Base-by-base conservation (phyloP, 2,888 invertebrate genomes). In the Phaonia tiefii region DNA sequence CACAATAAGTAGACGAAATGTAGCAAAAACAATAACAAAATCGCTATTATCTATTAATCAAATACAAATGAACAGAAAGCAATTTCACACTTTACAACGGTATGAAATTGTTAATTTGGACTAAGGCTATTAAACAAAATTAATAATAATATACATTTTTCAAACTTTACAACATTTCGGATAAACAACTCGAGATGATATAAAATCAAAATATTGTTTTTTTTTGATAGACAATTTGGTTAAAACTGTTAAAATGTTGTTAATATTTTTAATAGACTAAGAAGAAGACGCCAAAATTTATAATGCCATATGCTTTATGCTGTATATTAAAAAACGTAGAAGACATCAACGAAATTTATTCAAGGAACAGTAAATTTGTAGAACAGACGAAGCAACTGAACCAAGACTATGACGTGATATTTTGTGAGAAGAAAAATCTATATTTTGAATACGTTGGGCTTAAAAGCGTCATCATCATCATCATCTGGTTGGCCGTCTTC, bases 21-120 rank as follows among this genome's bases (percentile, higher is more conserved):
- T n/a, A n/a, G n/a, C n/a, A n/a, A n/a, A n/a, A n/a, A n/a, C n/a
- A n/a, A n/a, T n/a, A n/a, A n/a, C n/a, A n/a, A n/a, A n/a, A n/a
- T n/a, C n/a, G n/a, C n/a, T n/a, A n/a, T n/a, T n/a, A n/a, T n/a
- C n/a, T n/a, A n/a, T n/a, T n/a, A n/a, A n/a, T n/a, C n/a, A 65
- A 22, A 54, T 17, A 17, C 11, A 42, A 60, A 67, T 17, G 49
- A 13, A 11, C 17, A 20, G 15, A 70, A 71, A 71, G 26, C 54
- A 56, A 76, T 76, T 76, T 76, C 65, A 71, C 65, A 65, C 70
- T 65, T 71, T 65, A 76, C 63, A 65, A 17, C 13, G 26, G 20
- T 58, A 75, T 25, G 46, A 75, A 75, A 75, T 75, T 75, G 11
- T 69, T 69, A 75, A 69, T 75, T 58, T 60, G 13, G 17, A 15